phyloP scores from a whole-genome alignment of 1,140 invertebrate genomes.

The Aphelinus atriplicis region DNA sequence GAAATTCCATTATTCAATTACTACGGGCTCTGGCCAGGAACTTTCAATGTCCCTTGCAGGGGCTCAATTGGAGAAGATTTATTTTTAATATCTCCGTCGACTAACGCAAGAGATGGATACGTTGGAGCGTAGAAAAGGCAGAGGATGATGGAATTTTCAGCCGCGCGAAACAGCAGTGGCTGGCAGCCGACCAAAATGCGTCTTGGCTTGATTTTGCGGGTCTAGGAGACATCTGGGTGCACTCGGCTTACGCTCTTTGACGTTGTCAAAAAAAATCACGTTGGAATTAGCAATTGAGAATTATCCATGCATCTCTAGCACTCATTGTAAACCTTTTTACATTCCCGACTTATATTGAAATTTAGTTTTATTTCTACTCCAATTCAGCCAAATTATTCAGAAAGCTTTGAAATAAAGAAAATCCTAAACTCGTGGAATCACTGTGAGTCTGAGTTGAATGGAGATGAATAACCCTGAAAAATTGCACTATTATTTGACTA shows the following conservation, averaged over 20 bases:
- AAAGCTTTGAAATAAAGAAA: no score
- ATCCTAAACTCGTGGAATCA: no score
- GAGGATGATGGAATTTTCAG: constrained; percentile 5
- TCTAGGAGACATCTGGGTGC: neutral
- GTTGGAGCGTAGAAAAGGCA: no score
- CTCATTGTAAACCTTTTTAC: no score
- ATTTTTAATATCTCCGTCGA: constrained; percentile 33
- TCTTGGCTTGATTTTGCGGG: constrained; percentile 13
- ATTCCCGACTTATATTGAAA: no score
- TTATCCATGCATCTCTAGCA: neutral
- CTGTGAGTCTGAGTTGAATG: no score
- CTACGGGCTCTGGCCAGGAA: neutral
- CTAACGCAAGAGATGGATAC: neutral
- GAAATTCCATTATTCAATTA: no score
- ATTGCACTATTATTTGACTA: no score
- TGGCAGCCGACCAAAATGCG: constrained; percentile 29
- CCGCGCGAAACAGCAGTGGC: neutral
- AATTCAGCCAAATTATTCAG: no score
- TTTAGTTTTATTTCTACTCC: no score
- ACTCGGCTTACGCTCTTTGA: neutral
- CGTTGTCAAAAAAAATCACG: constrained; percentile 4
- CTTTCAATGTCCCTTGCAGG: neutral
- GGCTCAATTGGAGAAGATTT: constrained; percentile 16
- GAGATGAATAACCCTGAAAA: no score
- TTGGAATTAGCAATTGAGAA: constrained; percentile 17